Evolutionary conservation across 2,797 vertebrate species (phyloP).

Genomic region (Sebastes vulpes): DNA sequence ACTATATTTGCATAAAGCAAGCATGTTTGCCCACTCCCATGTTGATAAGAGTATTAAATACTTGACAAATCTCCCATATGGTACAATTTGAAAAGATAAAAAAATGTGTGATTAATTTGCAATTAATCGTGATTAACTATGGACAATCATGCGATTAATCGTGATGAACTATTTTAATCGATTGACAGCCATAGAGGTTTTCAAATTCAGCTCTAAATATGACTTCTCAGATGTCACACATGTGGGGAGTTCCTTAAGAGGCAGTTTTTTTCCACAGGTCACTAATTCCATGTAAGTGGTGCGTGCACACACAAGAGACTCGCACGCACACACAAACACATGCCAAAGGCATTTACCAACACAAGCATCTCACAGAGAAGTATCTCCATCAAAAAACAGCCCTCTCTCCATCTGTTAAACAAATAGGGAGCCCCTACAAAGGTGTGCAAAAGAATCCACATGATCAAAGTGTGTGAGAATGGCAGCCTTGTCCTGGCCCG

Average conservation of each 20-base stretch:
- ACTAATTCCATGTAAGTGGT: conserved; percentile 58
- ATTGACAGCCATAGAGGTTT: not conserved
- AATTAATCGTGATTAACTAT: too few species aligned
- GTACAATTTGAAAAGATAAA: too few species aligned
- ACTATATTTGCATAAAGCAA: too few species aligned
- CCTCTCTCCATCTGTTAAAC: conserved; percentile 81
- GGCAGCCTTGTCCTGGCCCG: conserved; percentile 82
- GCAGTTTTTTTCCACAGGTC: conserved; percentile 47
- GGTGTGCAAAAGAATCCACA: conserved; percentile 83
- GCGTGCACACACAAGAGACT: conserved; percentile 1
- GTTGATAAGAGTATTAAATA: too few species aligned
- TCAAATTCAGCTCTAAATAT: conserved; percentile 18
- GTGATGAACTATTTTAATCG: too few species aligned
- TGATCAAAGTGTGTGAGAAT: conserved; percentile 86
- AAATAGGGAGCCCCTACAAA: conserved; percentile 85
- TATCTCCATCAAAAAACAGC: conserved; percentile 78
- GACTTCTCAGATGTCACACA: conserved; percentile 25
- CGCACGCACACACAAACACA: conserved; percentile 41
- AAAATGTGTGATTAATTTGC: too few species aligned
- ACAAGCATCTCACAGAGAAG: conserved; percentile 65
- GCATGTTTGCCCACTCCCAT: too few species aligned
- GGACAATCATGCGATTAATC: too few species aligned
- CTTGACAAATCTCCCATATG: too few species aligned
- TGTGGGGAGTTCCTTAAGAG: conserved; percentile 19
- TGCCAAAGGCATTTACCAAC: conserved; percentile 70